These are phyloP conservation scores for Pentamera pediparva DNA, from an alignment of 53 echinoderm and acorn worm genomes.

Conservation along the genomic window DNA sequence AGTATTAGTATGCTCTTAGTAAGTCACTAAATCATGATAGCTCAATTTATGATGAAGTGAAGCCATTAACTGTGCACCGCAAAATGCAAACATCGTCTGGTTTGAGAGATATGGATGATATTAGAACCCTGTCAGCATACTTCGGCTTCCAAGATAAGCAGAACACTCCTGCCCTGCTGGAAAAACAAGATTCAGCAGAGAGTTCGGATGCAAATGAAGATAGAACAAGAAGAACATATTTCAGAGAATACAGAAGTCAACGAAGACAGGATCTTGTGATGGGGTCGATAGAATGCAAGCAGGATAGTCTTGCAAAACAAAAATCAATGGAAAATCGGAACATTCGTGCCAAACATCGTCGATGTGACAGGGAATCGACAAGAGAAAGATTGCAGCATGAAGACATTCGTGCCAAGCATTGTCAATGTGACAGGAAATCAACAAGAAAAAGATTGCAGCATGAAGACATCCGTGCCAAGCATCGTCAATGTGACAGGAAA, in stretches of 20 bases:
- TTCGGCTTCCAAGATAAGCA: neutral
- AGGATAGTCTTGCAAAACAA: neutral
- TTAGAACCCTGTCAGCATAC: constrained; percentile 6
- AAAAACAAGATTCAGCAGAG: neutral
- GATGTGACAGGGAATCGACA: neutral
- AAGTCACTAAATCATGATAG: neutral
- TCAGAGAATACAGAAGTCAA: neutral
- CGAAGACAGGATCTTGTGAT: neutral
- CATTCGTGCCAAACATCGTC: neutral
- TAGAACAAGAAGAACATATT: too few relatives aligned
- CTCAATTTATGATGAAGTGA: constrained; percentile 7
- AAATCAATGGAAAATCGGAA: neutral
- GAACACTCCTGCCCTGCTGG: too few relatives aligned
- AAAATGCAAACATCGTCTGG: constrained; percentile 1
- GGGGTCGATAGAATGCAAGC: constrained; percentile 6
- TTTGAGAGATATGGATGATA: neutral
- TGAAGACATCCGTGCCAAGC: neutral
- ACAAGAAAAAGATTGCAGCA: neutral
- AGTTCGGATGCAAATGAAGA: too few relatives aligned
- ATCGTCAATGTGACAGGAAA: too few relatives aligned
- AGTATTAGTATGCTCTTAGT: constrained; percentile 4
- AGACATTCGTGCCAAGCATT: neutral
- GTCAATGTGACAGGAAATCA: neutral
- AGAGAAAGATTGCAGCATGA: neutral
- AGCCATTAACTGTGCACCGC: neutral